These are phyloP conservation scores for Scaptomyza caliginosa DNA, from an alignment of 2,888 invertebrate genomes.

Conservation along the genomic window DNA sequence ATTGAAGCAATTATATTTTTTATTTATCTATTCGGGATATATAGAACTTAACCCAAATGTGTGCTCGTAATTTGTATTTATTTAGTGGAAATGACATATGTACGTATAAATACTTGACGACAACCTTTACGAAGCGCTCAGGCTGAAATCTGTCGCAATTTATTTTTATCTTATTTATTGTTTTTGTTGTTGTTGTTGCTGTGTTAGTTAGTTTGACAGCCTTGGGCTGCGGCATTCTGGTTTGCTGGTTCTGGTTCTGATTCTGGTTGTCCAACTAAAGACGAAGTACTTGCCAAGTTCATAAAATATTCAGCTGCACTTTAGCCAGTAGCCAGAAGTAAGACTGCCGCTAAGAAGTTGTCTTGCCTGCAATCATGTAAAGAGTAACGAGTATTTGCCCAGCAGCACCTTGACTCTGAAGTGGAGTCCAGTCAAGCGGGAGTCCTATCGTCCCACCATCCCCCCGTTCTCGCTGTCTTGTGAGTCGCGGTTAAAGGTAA, in stretches of 20 bases:
- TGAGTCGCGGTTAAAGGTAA: background rate
- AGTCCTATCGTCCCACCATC: background rate
- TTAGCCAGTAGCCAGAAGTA: constrained; percentile 54
- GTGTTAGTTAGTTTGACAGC: constrained; percentile 45
- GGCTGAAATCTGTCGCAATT: constrained; percentile 27
- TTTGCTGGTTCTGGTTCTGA: constrained; percentile 19
- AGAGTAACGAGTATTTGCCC: constrained; percentile 59
- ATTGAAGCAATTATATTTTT: constrained; percentile 12
- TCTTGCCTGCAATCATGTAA: constrained; percentile 68
- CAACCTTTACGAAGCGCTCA: constrained; percentile 39
- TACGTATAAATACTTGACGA: constrained; percentile 40
- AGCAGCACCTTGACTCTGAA: constrained; percentile 56
- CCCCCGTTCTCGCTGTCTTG: background rate
- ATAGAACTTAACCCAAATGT: constrained; percentile 12
- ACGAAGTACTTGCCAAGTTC: constrained; percentile 75
- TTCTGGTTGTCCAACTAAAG: constrained; percentile 50
- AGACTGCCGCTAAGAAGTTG: constrained; percentile 70
- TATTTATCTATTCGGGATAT: background rate
- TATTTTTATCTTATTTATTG: constrained; percentile 9
- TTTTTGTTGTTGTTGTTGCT: constrained; percentile 11
- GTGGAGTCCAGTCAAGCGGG: constrained; percentile 26
- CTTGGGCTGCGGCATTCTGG: constrained; percentile 39
- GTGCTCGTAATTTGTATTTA: constrained; percentile 39
- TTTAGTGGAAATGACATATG: constrained; percentile 48
- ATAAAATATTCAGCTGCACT: constrained; percentile 81